Evolutionary conservation across 92 coral and sea anemone genomes (phyloP), one percentile per base, ranked within the genome.

Genomic region (Phenganax subtilis): DNA sequence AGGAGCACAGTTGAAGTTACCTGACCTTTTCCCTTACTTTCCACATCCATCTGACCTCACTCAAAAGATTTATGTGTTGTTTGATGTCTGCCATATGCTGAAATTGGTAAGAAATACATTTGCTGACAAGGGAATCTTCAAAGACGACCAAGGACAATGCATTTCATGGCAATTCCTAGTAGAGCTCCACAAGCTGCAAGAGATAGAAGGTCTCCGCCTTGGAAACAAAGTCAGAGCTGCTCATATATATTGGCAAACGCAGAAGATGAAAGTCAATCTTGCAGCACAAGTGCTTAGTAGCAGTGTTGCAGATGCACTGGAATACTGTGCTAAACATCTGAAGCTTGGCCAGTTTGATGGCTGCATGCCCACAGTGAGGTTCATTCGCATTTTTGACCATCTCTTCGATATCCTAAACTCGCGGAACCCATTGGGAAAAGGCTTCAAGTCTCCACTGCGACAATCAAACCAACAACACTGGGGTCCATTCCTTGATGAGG

Each of bases 21-120:
- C 28, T 14, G 14, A 61, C 67, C 6, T 61, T 1, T 6, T 61
- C 2, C 67, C 67, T 15, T 61, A 14, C 5, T 61, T 61, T 6
- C 67, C 17, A 17, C 67, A 61, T 9, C 60, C 60, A 10, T 1
- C 2, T 8, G 58, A 55, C 12, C 25, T 20, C 47, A 37, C 2
- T 37, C 12, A 57, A 15, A 57, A 57, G 8, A 7, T 57, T 57
- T 61, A 14, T 61, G 67, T 61, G 1, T 6, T 61, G 3, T 25
- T 61, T 61, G 67, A 61, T 14, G 67, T 61, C 25, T 61, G 67
- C 8, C 67, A 61, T 6, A 61, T 61, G 67, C 27, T 61, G 1
- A 61, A 61, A 25, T 12, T 69, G 53, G 53, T 69, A 0, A 69
- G 75, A 20, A 69, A 69, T 30, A 69, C 75, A 30, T 52, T 69